These are phyloP conservation scores for Rhabditoides inermis DNA, from an alignment of 2,888 invertebrate species.

Conservation along the genomic window DNA sequence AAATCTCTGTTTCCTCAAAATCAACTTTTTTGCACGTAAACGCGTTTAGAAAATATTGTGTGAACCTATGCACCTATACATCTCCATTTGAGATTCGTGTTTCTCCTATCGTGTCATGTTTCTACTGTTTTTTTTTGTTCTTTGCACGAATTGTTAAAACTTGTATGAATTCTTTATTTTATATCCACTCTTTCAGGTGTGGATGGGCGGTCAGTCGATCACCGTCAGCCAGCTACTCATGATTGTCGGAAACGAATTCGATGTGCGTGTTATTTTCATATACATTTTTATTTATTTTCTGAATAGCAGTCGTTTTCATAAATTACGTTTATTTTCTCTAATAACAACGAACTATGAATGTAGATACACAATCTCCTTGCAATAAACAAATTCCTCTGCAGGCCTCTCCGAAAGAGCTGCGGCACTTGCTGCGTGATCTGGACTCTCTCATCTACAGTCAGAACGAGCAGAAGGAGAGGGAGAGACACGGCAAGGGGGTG, in stretches of 20 bases:
- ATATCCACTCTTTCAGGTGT: slow-evolving; percentile 4
- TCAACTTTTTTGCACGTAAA: no score
- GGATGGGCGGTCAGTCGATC: slow-evolving; percentile 20
- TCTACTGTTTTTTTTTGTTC: no score
- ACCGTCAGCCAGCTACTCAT: slow-evolving; percentile 13
- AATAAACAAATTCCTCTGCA: slow-evolving; percentile 1
- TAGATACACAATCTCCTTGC: not conserved
- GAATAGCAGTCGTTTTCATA: not conserved
- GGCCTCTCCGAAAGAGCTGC: slow-evolving; percentile 18
- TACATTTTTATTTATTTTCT: not conserved
- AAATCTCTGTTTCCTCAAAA: no score
- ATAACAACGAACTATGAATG: not conserved
- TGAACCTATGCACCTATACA: no score
- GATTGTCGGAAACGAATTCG: slow-evolving; percentile 15
- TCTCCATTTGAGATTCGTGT: no score
- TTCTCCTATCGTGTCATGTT: no score
- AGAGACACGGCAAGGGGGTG: no score
- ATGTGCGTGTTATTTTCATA: slow-evolving; percentile 7
- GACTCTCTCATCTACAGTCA: slow-evolving; percentile 15
- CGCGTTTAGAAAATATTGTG: no score
- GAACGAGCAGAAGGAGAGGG: slow-evolving; percentile 3
- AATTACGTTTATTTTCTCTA: not conserved
- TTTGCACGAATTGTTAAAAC: not conserved
- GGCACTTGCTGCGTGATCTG: slow-evolving; percentile 17
- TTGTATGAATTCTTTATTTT: not conserved